Evolutionary conservation across 1,140 invertebrate species (phyloP).

Genomic region (Harlomillsia oculata): DNA sequence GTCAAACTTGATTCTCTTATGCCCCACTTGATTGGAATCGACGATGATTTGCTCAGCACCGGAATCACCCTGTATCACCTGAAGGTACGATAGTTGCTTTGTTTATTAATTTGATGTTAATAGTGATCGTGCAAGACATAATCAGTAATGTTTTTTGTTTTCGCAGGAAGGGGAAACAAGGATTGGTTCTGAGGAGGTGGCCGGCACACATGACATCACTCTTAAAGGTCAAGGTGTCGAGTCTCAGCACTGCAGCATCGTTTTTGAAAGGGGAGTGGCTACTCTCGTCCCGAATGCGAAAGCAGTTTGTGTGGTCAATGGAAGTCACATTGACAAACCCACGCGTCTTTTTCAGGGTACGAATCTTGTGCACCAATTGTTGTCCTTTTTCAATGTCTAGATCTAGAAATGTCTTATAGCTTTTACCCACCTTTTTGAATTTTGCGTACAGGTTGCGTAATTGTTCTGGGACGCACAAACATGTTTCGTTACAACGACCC

Average conservation of each 20-base stretch:
- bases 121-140: no score
- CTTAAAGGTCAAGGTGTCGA: slow-evolving; percentile 67
- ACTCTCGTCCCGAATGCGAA: slow-evolving; percentile 59
- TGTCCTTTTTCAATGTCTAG: not conserved
- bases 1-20: slow-evolving; percentile 85
- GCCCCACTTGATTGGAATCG: slow-evolving; percentile 84
- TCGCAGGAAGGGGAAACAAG: slow-evolving; percentile 44
- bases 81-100: slow-evolving; percentile 47
- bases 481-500: slow-evolving; percentile 92
- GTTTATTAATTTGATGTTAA: no score
- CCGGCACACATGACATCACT: slow-evolving; percentile 59
- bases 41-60: slow-evolving; percentile 70
- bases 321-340: slow-evolving; percentile 59
- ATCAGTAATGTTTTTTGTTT: slow-evolving; percentile 16
- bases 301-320: slow-evolving; percentile 76
- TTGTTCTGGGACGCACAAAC: slow-evolving; percentile 75
- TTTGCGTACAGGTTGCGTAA: slow-evolving; percentile 56
- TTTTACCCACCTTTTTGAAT: not conserved
- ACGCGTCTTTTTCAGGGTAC: slow-evolving; percentile 64
- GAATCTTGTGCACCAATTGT: slow-evolving; percentile 11
- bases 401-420: not conserved
- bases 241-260: slow-evolving; percentile 69
- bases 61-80: slow-evolving; percentile 84
- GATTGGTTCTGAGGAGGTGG: slow-evolving; percentile 57
- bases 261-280: slow-evolving; percentile 60